Base-by-base conservation (phyloP, 35 echinoderm and acorn worm species). In the Chiridota heheva region DNA sequence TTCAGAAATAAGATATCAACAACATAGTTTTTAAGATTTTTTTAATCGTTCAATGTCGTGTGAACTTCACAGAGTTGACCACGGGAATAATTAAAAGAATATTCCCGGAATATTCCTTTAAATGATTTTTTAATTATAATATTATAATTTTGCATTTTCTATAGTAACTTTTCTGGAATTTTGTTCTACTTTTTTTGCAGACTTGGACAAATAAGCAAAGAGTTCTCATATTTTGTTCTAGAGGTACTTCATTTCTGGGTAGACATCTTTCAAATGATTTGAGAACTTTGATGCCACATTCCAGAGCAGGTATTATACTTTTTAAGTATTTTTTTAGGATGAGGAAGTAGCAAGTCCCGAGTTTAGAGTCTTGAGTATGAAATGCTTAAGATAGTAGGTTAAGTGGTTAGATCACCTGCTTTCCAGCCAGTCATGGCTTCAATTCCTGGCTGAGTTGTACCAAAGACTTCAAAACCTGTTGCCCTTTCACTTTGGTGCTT, bases 121-220 rank as follows among this genome's bases (percentile, higher is more conserved):
- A n/a, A n/a, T n/a, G n/a, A n/a, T n/a, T n/a, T n/a, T n/a, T n/a
- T n/a, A n/a, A n/a, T n/a, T n/a, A n/a, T n/a, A n/a, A n/a, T n/a
- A n/a, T n/a, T n/a, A n/a, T n/a, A n/a, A n/a, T n/a, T n/a, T n/a
- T n/a, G n/a, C n/a, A n/a, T n/a, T n/a, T n/a, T n/a, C n/a, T n/a
- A n/a, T n/a, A n/a, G n/a, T n/a, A n/a, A n/a, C n/a, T n/a, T n/a
- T n/a, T n/a, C n/a, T n/a, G n/a, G n/a, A n/a, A n/a, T n/a, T n/a
- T n/a, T n/a, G n/a, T n/a, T n/a, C n/a, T n/a, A n/a, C n/a, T n/a
- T n/a, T n/a, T n/a, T n/a, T n/a, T n/a, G n/a, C n/a, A n/a, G n/a
- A n/a, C n/a, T n/a, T 91, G 89, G 89, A 91, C 73, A 61, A 91
- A 91, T 67, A 91, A 91, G 55, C 59, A 85, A 36, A 44, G 89